phyloP scores from a whole-genome alignment of 37 sponge, comb jelly and placozoan genomes.

The Corticium candelabrum region DNA sequence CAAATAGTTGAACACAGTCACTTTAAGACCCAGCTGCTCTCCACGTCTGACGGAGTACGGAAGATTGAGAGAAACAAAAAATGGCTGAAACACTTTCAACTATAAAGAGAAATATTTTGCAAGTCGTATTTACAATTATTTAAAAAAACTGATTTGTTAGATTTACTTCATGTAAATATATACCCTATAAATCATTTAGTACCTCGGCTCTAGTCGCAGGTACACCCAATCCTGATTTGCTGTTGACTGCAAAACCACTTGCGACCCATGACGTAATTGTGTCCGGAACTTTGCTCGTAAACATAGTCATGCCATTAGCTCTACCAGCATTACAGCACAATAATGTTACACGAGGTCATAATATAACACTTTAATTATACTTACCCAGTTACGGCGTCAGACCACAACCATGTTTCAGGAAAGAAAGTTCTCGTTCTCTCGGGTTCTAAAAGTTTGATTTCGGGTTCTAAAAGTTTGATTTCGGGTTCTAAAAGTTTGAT shows the following conservation, averaged over 20 bases:
- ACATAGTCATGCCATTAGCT: background rate
- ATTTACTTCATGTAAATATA: too few relatives aligned
- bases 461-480: background rate
- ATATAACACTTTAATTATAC: background rate
- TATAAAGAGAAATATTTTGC: too few relatives aligned
- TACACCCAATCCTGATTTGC: conserved; percentile 3
- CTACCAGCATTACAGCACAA: background rate
- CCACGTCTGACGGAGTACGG: conserved; percentile 20
- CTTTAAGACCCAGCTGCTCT: conserved; percentile 11
- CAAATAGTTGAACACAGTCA: conserved; percentile 13
- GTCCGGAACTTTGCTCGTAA: conserved; percentile 7
- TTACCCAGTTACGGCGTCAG: background rate
- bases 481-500: background rate
- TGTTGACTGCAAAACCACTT: conserved; percentile 9
- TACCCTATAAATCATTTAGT: background rate
- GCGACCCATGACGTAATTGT: conserved; percentile 20
- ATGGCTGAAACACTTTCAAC: conserved; percentile 11
- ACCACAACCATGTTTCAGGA: conserved; percentile 19
- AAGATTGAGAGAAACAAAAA: conserved; percentile 11
- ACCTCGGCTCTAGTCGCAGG: background rate
- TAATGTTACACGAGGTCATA: background rate
- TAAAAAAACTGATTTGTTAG: too few relatives aligned
- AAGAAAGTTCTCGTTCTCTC: conserved; percentile 1
- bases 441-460: background rate
- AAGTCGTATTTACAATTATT: too few relatives aligned